Evolutionary conservation across 35 echinoderm and acorn worm genomes (phyloP).

Genomic region (Lytechinus variegatus): DNA sequence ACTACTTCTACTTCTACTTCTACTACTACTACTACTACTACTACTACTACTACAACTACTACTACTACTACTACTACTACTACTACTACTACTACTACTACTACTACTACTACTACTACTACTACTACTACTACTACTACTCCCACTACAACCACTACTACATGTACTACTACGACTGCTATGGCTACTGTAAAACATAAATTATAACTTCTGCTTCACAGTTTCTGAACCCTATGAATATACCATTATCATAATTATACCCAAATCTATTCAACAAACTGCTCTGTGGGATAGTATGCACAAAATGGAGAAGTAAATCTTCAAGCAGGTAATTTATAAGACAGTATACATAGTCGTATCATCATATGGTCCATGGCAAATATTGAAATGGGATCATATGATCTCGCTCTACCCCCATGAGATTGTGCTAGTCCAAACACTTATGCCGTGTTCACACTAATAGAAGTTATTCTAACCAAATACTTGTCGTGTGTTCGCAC

Average conservation of each 20-base stretch:
- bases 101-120: not conserved
- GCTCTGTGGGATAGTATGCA: no score
- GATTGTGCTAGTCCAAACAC: not conserved
- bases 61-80: not conserved
- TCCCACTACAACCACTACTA: not conserved
- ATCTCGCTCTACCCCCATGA: not conserved
- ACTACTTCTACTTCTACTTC: not conserved
- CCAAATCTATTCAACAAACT: no score
- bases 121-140: not conserved
- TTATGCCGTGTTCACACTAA: no score
- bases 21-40: not conserved
- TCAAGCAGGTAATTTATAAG: not conserved
- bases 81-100: not conserved
- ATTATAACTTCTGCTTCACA: no score
- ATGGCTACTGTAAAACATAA: not conserved
- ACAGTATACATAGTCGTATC: not conserved
- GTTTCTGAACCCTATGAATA: no score
- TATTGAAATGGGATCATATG: not conserved
- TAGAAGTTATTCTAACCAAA: no score
- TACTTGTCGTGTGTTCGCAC: no score
- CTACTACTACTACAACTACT: not conserved
- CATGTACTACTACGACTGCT: not conserved
- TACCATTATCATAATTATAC: no score
- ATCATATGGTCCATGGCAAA: not conserved
- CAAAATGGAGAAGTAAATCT: no score